These are phyloP conservation scores for Drosophila repleta DNA, from an alignment of 1,140 invertebrate species.

Conservation along the genomic window DNA sequence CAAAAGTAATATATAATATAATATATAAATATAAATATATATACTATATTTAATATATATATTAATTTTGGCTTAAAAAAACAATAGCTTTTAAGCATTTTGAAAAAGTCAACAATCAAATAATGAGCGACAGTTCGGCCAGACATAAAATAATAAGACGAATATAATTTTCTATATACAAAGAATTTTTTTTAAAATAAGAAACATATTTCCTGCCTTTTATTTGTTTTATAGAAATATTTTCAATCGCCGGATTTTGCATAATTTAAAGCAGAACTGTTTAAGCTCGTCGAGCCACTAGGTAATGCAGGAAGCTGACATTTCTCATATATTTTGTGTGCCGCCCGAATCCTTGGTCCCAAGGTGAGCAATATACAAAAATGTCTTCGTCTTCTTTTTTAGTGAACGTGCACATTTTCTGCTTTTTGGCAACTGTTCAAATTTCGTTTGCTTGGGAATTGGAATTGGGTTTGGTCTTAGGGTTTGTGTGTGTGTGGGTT, in stretches of 20 bases:
- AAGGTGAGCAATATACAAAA: constrained; percentile 16
- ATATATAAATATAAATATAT: background rate
- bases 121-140: background rate
- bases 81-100: constrained; percentile 1
- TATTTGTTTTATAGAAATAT: too few species aligned
- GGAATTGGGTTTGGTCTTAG: background rate
- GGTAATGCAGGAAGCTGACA: background rate
- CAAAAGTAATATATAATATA: background rate
- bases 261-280: background rate
- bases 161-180: background rate
- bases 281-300: background rate
- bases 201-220: background rate
- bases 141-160: background rate
- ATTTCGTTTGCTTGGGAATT: constrained; percentile 38
- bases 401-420: constrained; percentile 18
- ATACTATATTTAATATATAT: constrained; percentile 2
- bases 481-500: background rate
- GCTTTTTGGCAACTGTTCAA: constrained; percentile 67
- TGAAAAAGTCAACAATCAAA: background rate
- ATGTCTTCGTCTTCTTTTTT: constrained; percentile 7
- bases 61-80: background rate
- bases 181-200: background rate
- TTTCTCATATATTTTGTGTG: background rate
- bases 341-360: constrained; percentile 9
- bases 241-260: background rate